A percentile compares a stretch with the other conserved stretches of the same genome.
Evolutionary conservation across 2,888 invertebrate genomes (phyloP).

Genomic region (Diarsia mendica): DNA sequence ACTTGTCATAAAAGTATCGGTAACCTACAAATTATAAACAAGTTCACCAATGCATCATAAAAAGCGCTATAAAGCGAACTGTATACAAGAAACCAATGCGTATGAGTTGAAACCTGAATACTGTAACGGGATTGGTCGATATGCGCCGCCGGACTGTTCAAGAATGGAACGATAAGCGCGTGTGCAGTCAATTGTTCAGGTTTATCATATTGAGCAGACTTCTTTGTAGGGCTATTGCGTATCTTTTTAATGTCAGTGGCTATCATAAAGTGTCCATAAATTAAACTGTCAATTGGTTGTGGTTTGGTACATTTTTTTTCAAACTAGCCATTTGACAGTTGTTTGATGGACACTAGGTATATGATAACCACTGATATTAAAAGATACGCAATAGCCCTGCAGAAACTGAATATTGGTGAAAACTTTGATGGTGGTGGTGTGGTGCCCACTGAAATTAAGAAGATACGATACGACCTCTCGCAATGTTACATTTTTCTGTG

Average conservation of each 20-base stretch:
- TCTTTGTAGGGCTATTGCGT: neutral
- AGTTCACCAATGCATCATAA: constrained; percentile 33
- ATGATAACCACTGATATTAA: no score
- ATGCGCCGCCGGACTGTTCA: constrained; percentile 68
- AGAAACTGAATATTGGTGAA: no score
- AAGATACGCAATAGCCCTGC: no score
- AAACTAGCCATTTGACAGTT: no score
- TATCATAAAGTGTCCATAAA: no score
- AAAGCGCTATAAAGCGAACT: constrained; percentile 38
- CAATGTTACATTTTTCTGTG: neutral
- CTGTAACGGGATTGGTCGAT: constrained; percentile 73
- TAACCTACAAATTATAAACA: constrained; percentile 41
- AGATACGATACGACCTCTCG: neutral
- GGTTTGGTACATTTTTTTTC: no score
- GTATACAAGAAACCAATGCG: constrained; percentile 56
- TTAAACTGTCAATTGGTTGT: no score
- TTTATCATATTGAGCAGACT: neutral
- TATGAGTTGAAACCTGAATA: constrained; percentile 65
- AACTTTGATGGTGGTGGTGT: neutral
- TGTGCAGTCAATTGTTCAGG: constrained; percentile 64
- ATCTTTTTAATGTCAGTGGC: no score
- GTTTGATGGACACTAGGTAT: no score
- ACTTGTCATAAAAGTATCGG: constrained; percentile 9
- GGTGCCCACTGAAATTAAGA: neutral
- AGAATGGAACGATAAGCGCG: constrained; percentile 67